phyloP scores from a whole-genome alignment of 2,888 invertebrate genomes.

The Drosophila kanekoi region DNA sequence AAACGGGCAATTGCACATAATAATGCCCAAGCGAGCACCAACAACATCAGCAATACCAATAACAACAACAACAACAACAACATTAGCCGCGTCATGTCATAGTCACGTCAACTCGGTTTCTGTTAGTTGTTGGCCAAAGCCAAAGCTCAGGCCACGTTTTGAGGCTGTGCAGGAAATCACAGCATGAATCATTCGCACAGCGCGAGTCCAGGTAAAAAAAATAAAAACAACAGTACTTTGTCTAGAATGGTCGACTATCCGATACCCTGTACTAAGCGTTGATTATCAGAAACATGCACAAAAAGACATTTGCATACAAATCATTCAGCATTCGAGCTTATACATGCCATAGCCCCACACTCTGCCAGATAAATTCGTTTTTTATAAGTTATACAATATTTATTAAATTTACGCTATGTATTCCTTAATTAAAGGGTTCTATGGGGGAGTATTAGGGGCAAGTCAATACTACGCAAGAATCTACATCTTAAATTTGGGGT shows the following conservation, averaged over 20 bases:
- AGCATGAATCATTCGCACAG: slow-evolving; percentile 80
- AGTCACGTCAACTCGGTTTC: slow-evolving; percentile 80
- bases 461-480: no score
- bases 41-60: slow-evolving; percentile 41
- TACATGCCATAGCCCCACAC: no score
- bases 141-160: slow-evolving; percentile 63
- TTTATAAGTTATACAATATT: no score
- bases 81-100: slow-evolving; percentile 77
- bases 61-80: slow-evolving; percentile 42
- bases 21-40: slow-evolving; percentile 71
- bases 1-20: slow-evolving; percentile 77
- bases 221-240: slow-evolving; percentile 12
- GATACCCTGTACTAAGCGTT: not conserved
- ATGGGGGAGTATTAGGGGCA: no score
- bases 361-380: no score
- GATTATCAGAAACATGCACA: not conserved
- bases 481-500: no score
- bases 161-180: slow-evolving; percentile 80
- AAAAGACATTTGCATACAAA: no score
- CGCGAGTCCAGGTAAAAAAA: slow-evolving; percentile 51
- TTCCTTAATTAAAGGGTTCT: no score
- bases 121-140: slow-evolving; percentile 61
- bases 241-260: not conserved
- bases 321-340: no score
- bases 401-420: no score